These are phyloP conservation scores for Oreonectes daqikongensis DNA, from an alignment of 2,797 vertebrate species.

Conservation along the genomic window DNA sequence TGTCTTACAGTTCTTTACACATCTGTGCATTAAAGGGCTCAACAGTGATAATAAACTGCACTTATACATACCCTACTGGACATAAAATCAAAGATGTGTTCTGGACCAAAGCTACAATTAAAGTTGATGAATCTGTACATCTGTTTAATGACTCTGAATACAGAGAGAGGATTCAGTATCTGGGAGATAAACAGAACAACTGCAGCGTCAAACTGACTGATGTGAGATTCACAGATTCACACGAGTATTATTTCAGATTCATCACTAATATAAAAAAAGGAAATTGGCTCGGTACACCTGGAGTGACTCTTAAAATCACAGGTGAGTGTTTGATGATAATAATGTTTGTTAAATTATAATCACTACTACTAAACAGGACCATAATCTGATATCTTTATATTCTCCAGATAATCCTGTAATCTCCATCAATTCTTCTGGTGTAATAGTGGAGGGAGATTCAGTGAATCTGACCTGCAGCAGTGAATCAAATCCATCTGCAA, in stretches of 20 bases:
- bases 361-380: too few relatives aligned
- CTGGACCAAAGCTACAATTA: slow-evolving; percentile 2
- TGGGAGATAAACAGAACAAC: not conserved
- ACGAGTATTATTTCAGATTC: slow-evolving; percentile 11
- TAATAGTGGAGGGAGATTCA: not conserved
- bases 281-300: not conserved
- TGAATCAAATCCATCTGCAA: too few relatives aligned
- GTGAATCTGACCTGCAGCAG: not conserved
- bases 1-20: slow-evolving; percentile 14
- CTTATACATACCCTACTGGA: not conserved
- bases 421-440: not conserved
- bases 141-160: not conserved
- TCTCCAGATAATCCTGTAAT: not conserved
- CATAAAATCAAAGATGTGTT: rapidly evolving
- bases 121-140: not conserved
- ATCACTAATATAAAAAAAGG: rapidly evolving
- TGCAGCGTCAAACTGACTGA: slow-evolving; percentile 24
- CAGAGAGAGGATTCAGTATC: slow-evolving; percentile 21
- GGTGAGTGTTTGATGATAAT: slow-evolving; percentile 30
- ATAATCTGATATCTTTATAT: too few relatives aligned
- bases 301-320: slow-evolving; percentile 40
- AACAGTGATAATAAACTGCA: slow-evolving; percentile 46
- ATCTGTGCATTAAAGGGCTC: slow-evolving; percentile 47
- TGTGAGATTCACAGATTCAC: slow-evolving; percentile 33
- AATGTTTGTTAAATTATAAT: too few relatives aligned